A percentile compares a stretch with the other conserved stretches of the same genome.
Conservation (phyloP, 2,888 invertebrate genomes). For the Dasypogon diadema region DNA sequence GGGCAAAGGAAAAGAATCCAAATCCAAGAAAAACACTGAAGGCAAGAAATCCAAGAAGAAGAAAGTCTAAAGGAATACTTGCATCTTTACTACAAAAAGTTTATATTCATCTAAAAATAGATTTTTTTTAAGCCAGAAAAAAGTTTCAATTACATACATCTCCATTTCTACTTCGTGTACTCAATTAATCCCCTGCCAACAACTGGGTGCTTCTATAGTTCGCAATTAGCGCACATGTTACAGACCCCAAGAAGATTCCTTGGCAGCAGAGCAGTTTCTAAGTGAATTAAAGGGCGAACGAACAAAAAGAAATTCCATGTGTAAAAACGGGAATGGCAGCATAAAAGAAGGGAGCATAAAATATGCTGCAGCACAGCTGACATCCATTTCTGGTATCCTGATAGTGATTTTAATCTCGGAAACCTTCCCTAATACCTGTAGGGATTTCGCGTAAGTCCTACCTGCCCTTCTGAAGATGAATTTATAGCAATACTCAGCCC, state of each 20-base stretch:
- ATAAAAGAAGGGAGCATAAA: slow-evolving; percentile 35
- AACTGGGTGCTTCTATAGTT: no score
- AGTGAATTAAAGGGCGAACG: neutral
- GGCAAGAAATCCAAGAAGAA: no score
- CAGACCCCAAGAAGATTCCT: neutral
- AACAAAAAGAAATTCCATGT: neutral
- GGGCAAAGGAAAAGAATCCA: no score
- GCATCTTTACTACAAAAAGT: no score
- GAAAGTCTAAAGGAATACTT: no score
- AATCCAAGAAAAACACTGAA: neutral
- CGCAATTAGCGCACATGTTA: no score
- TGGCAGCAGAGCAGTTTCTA: neutral
- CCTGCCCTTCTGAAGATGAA: slow-evolving; percentile 25
- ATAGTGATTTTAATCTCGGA: slow-evolving; percentile 66
- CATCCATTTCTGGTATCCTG: slow-evolving; percentile 64
- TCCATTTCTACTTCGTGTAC: neutral
- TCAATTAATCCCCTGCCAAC: neutral
- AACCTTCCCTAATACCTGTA: slow-evolving; percentile 62
- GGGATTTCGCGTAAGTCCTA: slow-evolving; percentile 42
- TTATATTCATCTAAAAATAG: no score
- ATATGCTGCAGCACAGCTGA: slow-evolving; percentile 56
- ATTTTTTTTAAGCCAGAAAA: no score
- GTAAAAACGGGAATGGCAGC: neutral
- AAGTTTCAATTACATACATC: neutral
- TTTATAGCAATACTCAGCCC: neutral